These are phyloP conservation scores for Macrostomum lignano DNA, from an alignment of 1,140 invertebrate genomes.

Conservation along the genomic window DNA sequence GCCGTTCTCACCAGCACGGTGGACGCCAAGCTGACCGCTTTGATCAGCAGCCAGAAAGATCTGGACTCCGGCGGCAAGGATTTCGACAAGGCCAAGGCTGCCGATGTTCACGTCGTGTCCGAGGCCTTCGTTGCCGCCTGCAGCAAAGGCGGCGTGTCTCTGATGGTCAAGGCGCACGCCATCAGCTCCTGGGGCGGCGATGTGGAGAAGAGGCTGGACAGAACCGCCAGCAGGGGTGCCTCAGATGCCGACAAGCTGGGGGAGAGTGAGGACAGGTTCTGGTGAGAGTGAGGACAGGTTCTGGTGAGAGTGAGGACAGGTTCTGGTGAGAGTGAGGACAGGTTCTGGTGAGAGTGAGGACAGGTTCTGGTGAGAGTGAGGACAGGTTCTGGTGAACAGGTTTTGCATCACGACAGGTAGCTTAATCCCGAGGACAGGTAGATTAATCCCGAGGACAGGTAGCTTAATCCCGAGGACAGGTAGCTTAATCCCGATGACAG, in stretches of 20 bases:
- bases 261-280: too few species aligned
- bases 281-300: too few species aligned
- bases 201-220: slow-evolving; percentile 23
- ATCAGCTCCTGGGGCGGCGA: slow-evolving; percentile 55
- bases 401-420: too few species aligned
- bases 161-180: slow-evolving; percentile 38
- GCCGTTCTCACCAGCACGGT: slow-evolving; percentile 41
- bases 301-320: too few species aligned
- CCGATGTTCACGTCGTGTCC: slow-evolving; percentile 46
- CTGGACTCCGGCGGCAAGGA: slow-evolving; percentile 20
- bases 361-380: too few species aligned
- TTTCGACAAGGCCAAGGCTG: slow-evolving; percentile 38
- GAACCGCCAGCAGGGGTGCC: not conserved
- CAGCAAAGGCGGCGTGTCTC: slow-evolving; percentile 18
- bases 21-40: slow-evolving; percentile 37
- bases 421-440: too few species aligned
- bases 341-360: too few species aligned
- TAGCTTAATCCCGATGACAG: too few species aligned
- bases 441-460: too few species aligned
- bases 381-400: too few species aligned
- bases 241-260: not conserved
- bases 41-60: slow-evolving; percentile 43
- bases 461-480: too few species aligned
- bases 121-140: slow-evolving; percentile 42
- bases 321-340: too few species aligned